A percentile compares a stretch with the other conserved stretches of the same genome.
These are phyloP conservation scores for Agrotis clavis DNA, from an alignment of 2,888 invertebrate species.

Conservation along the genomic window DNA sequence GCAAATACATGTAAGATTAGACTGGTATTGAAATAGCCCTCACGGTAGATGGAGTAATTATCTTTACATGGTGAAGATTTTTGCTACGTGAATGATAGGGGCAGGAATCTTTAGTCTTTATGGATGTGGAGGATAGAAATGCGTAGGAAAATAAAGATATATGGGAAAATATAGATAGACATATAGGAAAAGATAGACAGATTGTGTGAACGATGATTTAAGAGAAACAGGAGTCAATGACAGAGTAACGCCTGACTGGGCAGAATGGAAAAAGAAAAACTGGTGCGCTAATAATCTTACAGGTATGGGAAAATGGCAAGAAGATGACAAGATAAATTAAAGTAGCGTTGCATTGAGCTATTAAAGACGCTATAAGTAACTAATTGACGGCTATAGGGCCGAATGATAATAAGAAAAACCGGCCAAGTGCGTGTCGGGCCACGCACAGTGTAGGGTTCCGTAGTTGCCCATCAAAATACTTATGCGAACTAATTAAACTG, in stretches of 20 bases:
- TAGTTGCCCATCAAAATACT: no score
- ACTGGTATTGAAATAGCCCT: not conserved
- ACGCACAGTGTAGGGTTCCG: no score
- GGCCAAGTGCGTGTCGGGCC: no score
- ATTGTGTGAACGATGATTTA: not conserved
- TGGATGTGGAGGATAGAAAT: not conserved
- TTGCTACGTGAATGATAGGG: not conserved
- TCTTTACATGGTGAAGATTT: not conserved
- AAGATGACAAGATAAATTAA: not conserved
- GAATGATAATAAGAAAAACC: not conserved
- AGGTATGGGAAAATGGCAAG: not conserved
- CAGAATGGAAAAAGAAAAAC: not conserved
- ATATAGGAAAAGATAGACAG: not conserved
- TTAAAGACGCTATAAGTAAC: not conserved
- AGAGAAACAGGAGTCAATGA: not conserved
- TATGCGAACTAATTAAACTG: no score
- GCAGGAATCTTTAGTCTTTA: not conserved
- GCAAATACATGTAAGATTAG: conserved; percentile 1
- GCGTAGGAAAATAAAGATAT: no score
- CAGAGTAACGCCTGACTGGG: not conserved
- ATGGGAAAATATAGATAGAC: not conserved
- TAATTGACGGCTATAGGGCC: no score
- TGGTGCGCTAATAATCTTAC: not conserved
- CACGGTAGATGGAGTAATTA: not conserved
- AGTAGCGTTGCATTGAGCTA: not conserved